Evolutionary conservation across 2,113 vertebrate genomes (phyloP).

Genomic region (Vulpes lagopus): DNA sequence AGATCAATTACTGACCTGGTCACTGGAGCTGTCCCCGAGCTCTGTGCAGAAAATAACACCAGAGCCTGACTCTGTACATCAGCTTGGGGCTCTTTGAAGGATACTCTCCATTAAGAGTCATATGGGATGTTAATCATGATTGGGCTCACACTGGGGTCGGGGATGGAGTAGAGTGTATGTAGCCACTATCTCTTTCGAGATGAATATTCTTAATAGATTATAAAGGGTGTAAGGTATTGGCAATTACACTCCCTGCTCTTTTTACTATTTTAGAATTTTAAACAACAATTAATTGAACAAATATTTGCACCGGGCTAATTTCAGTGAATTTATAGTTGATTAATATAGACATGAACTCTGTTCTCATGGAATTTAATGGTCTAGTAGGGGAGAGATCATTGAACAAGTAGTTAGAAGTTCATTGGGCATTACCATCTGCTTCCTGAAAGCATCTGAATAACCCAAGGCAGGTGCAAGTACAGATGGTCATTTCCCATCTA

Average conservation of each 20-base stretch:
- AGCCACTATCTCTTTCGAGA: not conserved
- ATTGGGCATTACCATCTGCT: conserved; percentile 54
- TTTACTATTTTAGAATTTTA: conserved; percentile 56
- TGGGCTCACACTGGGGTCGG: not conserved
- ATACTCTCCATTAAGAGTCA: not conserved
- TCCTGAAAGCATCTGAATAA: not conserved
- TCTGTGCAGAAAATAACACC: not conserved
- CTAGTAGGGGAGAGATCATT: conserved; percentile 1
- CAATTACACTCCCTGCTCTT: not conserved
- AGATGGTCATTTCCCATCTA: conserved; percentile 3
- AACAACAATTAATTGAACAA: conserved; percentile 60
- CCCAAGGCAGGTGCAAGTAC: not conserved
- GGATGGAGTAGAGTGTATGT: not conserved
- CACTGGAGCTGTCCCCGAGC: not conserved
- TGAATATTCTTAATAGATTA: not conserved
- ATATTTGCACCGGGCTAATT: conserved; percentile 54
- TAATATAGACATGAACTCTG: not conserved
- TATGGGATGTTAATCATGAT: not conserved
- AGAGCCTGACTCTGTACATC: not conserved
- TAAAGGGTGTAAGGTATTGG: not conserved
- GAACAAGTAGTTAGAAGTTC: conserved; percentile 51
- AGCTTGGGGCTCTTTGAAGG: not conserved
- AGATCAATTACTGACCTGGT: not conserved
- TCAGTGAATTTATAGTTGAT: not conserved
- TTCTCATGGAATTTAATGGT: not conserved